Conservation (phyloP, 2,113 vertebrate species). For the Leptobrachium leishanense region DNA sequence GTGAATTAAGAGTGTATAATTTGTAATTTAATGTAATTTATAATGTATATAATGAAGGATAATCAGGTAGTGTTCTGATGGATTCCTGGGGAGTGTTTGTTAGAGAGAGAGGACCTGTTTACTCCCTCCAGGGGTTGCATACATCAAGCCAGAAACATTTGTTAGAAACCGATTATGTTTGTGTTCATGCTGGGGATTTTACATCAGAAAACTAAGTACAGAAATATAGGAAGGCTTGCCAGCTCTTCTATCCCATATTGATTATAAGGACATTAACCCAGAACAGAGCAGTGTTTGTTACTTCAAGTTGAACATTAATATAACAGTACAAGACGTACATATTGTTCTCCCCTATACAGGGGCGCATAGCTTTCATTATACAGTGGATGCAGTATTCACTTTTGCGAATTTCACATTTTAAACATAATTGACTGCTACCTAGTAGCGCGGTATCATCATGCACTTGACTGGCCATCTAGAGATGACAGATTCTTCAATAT, state of each 20-base stretch:
- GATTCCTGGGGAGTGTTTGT: constrained; percentile 43
- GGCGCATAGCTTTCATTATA: too few species aligned
- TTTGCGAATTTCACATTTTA: too few species aligned
- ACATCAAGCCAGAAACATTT: not conserved
- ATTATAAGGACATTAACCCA: not conserved
- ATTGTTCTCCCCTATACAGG: not conserved
- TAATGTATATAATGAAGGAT: constrained; percentile 51
- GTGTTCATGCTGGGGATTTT: not conserved
- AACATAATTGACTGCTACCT: too few species aligned
- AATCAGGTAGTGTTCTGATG: constrained; percentile 55
- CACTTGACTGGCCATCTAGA: too few species aligned
- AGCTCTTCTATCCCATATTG: not conserved
- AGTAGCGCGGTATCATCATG: too few species aligned
- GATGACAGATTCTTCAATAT: too few species aligned
- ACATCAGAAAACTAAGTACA: not conserved
- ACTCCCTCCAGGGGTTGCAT: constrained; percentile 41
- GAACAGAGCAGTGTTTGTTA: not conserved
- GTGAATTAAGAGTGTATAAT: constrained; percentile 52
- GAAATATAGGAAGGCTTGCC: not conserved
- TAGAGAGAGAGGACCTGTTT: constrained; percentile 52
- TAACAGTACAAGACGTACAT: not conserved
- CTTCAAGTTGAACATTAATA: not conserved
- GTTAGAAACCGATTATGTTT: constrained; percentile 12
- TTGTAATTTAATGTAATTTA: constrained; percentile 63
- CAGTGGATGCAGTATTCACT: too few species aligned